These are phyloP conservation scores for Hirundo rustica DNA, from an alignment of 2,797 vertebrate species.

Conservation along the genomic window DNA sequence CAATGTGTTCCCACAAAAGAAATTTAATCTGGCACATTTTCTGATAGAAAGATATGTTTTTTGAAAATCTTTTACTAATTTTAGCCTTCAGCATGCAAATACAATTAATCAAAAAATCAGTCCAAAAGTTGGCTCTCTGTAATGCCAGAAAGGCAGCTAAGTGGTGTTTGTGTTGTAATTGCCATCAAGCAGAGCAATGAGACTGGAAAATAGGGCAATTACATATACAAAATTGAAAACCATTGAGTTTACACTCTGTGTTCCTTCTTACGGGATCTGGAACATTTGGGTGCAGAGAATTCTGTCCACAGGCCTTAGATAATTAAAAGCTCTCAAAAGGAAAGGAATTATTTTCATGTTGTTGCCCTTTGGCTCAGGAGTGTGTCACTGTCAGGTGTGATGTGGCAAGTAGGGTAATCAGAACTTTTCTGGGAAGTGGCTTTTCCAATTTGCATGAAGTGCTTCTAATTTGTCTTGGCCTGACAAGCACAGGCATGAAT, in stretches of 20 bases:
- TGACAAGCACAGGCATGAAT: background rate
- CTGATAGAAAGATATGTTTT: background rate
- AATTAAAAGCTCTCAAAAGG: background rate
- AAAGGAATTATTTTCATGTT: background rate
- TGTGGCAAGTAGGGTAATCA: background rate
- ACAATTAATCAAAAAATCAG: background rate
- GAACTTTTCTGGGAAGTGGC: background rate
- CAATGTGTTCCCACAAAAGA: background rate
- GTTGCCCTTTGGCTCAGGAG: background rate
- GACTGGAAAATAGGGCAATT: background rate
- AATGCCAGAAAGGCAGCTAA: background rate
- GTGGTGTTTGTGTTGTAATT: background rate
- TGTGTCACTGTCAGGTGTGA: background rate
- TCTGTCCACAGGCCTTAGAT: background rate
- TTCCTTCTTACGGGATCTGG: background rate
- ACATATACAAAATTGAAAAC: background rate
- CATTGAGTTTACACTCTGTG: background rate
- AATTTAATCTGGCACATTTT: conserved; percentile 19
- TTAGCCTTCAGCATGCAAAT: background rate
- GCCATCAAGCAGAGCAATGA: background rate
- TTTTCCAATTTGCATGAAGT: background rate
- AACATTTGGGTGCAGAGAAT: background rate
- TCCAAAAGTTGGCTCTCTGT: background rate
- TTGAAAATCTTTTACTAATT: background rate
- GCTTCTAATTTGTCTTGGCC: background rate